Percentiles rank a stretch among this genome's conserved stretches.
Evolutionary conservation across 1,140 invertebrate species (phyloP).

Genomic region (Galleria mellonella): DNA sequence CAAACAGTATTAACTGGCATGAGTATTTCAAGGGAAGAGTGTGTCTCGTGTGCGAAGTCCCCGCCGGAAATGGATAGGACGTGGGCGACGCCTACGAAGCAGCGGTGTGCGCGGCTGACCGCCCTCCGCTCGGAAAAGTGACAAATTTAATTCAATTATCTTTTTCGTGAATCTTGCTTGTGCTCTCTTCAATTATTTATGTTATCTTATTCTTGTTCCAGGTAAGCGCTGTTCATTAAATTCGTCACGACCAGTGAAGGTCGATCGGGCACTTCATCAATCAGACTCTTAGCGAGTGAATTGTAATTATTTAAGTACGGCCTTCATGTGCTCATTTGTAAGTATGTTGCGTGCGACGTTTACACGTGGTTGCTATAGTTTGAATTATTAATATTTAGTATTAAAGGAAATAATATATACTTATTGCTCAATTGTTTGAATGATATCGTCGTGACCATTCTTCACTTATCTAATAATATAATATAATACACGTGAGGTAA

Average conservation of each 20-base stretch:
- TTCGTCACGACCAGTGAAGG: conserved; percentile 8
- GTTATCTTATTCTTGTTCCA: conserved; percentile 27
- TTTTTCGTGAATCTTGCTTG: conserved; percentile 30
- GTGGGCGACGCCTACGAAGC: conserved; percentile 43
- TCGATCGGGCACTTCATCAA: conserved; percentile 7
- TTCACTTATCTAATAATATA: too few species aligned
- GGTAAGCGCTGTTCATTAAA: conserved; percentile 20
- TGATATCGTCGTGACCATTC: not conserved
- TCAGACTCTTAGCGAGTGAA: conserved; percentile 2
- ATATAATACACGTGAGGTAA: not conserved
- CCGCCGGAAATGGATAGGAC: conserved; percentile 43
- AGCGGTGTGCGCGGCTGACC: conserved; percentile 35
- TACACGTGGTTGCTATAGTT: not conserved
- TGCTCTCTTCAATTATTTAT: conserved; percentile 21
- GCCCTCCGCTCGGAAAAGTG: conserved; percentile 34
- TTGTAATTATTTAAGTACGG: not conserved
- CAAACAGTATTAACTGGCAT: too few species aligned
- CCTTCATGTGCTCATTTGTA: conserved; percentile 1
- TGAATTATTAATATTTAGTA: not conserved
- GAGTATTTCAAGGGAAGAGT: conserved; percentile 26
- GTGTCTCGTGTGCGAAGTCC: conserved; percentile 26
- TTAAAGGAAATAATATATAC: too few species aligned
- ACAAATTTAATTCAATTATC: conserved; percentile 48
- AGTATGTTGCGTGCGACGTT: conserved; percentile 1
- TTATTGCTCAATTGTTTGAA: too few species aligned